These are phyloP conservation scores for Oreochromis tanganicae DNA, from an alignment of 2,113 vertebrate genomes.

Conservation along the genomic window DNA sequence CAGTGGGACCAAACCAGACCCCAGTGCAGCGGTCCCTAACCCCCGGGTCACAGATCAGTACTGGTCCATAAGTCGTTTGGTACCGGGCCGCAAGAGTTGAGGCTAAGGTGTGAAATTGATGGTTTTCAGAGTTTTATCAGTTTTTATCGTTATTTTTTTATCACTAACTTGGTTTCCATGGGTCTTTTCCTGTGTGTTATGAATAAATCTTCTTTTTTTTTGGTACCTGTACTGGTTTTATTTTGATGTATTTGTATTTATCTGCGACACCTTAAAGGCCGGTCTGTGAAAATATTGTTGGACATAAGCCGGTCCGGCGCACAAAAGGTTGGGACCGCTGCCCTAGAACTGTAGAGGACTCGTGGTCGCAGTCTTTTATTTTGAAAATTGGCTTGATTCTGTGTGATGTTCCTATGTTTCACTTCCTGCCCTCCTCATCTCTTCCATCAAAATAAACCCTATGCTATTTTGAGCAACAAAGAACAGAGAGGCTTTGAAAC, in stretches of 20 bases:
- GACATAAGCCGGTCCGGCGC: fast-evolving
- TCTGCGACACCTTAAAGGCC: background rate
- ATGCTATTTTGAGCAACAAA: background rate
- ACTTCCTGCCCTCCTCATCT: background rate
- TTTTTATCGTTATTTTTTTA: background rate
- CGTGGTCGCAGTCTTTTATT: background rate
- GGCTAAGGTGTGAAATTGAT: background rate
- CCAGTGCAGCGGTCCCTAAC: background rate
- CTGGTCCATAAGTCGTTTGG: background rate
- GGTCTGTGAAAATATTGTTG: fast-evolving
- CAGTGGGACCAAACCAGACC: background rate
- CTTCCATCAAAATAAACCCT: background rate
- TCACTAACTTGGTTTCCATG: background rate
- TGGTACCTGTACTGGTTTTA: fast-evolving
- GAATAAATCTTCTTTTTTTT: background rate
- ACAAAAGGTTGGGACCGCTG: fast-evolving
- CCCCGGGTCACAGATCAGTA: background rate
- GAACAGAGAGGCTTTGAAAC: background rate
- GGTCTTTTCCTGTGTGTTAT: background rate
- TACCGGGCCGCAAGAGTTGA: background rate
- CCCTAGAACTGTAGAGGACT: background rate
- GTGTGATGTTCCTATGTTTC: fast-evolving
- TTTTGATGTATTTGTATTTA: background rate
- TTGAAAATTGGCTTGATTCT: background rate
- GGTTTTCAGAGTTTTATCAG: background rate